Percentiles rank a stretch among this genome's conserved stretches.
Conservation (phyloP, 2,797 vertebrate species). For the Anguilla pacifica region DNA sequence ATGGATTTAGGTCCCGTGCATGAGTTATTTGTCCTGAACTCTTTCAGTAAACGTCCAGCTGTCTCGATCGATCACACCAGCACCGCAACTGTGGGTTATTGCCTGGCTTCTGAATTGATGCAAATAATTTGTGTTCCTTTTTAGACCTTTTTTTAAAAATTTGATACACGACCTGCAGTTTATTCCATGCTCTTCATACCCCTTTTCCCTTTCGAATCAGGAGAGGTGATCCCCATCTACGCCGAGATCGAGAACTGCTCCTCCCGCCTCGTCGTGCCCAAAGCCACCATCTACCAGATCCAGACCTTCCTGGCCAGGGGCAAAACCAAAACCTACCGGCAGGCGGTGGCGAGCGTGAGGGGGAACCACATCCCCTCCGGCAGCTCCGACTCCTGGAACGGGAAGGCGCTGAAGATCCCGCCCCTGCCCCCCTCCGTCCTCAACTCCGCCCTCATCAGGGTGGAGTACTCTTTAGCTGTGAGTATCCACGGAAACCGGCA, state of each 20-base stretch:
- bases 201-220: slow-evolving; percentile 51
- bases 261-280: slow-evolving; percentile 80
- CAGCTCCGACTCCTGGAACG: slow-evolving; percentile 78
- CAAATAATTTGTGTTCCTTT: neutral
- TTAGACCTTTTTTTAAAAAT: neutral
- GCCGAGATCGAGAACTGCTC: slow-evolving; percentile 82
- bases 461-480: slow-evolving; percentile 80
- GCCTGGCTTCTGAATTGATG: neutral
- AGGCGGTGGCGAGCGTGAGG: slow-evolving; percentile 77
- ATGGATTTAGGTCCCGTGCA: neutral
- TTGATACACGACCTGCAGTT: neutral
- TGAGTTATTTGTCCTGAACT: neutral
- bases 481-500: slow-evolving; percentile 46
- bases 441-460: slow-evolving; percentile 78
- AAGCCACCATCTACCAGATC: slow-evolving; percentile 83
- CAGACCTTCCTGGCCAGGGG: slow-evolving; percentile 78
- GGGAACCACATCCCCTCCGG: slow-evolving; percentile 80
- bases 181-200: neutral
- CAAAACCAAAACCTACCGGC: slow-evolving; percentile 73
- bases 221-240: slow-evolving; percentile 81
- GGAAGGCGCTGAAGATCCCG: slow-evolving; percentile 79
- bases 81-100: neutral
- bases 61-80: neutral
- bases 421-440: slow-evolving; percentile 78
- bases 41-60: neutral